A percentile compares a stretch with the other conserved stretches of the same genome.
Conservation (phyloP, 2,888 invertebrate species). For the Cryptus viduatorius region DNA sequence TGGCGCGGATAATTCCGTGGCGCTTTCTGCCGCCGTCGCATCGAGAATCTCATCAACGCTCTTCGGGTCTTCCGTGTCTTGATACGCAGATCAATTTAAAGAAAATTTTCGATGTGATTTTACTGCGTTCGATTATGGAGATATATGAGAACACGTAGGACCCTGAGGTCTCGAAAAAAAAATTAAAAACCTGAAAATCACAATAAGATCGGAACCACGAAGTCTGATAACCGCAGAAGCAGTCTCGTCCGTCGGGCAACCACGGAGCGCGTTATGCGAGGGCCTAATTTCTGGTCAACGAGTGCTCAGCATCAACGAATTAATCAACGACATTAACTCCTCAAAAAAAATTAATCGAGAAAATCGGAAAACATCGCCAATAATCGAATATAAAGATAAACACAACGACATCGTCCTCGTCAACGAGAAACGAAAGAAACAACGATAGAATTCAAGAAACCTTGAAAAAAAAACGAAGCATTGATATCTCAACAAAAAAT, state of each 20-base stretch:
- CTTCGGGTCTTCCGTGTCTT: too few relatives aligned
- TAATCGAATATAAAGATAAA: background rate
- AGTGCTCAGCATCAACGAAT: background rate
- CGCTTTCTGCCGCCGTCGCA: conserved; percentile 32
- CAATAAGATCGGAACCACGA: background rate
- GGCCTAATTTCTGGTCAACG: background rate
- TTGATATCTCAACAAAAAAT: background rate
- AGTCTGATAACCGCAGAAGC: background rate
- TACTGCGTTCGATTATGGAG: conserved; percentile 70
- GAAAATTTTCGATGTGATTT: background rate
- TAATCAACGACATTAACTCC: conserved; percentile 11
- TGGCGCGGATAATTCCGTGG: too few relatives aligned
- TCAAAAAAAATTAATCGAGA: background rate
- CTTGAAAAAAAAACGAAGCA: too few relatives aligned
- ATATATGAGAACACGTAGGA: conserved; percentile 77
- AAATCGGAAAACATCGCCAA: background rate
- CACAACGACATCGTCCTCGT: background rate
- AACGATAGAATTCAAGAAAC: background rate
- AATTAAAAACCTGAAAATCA: background rate
- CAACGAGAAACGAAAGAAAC: conserved; percentile 1
- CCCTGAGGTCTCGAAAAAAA: background rate
- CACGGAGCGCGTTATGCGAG: conserved; percentile 8
- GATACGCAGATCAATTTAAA: too few relatives aligned
- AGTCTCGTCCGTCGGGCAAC: conserved; percentile 35
- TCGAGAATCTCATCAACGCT: conserved; percentile 9